Conservation (phyloP, 2,888 invertebrate species). For the Exocentrus adspersus region DNA sequence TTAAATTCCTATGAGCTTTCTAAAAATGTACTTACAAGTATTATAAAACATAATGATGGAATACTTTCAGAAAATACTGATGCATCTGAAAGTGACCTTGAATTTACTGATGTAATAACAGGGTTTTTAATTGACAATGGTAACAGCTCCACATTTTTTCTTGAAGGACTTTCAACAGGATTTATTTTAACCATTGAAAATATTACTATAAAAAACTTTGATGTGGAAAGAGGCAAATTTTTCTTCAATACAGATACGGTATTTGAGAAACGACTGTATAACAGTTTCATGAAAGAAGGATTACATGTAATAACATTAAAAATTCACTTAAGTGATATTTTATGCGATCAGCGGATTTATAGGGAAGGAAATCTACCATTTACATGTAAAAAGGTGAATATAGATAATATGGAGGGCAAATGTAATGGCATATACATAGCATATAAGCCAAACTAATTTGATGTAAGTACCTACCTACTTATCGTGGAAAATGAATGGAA, state of each 20-base stretch:
- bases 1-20: constrained; percentile 37
- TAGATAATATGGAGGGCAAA: not conserved
- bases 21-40: constrained; percentile 29
- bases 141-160: constrained; percentile 43
- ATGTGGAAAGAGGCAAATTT: constrained; percentile 41
- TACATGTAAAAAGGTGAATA: constrained; percentile 51
- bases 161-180: constrained; percentile 50
- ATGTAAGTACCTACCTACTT: no score
- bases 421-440: not conserved
- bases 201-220: constrained; percentile 34
- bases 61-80: constrained; percentile 21
- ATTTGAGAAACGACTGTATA: constrained; percentile 55
- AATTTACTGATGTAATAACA: constrained; percentile 43
- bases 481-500: no score
- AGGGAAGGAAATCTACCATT: constrained; percentile 52
- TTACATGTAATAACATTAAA: constrained; percentile 50
- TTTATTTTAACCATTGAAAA: constrained; percentile 49
- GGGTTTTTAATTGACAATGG: constrained; percentile 52
- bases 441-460: no score
- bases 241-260: constrained; percentile 55
- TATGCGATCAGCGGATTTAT: constrained; percentile 49
- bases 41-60: constrained; percentile 42
- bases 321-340: constrained; percentile 51
- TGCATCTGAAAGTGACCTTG: not conserved
- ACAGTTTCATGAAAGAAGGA: constrained; percentile 48